phyloP scores from a whole-genome alignment of 2,888 invertebrate genomes.

The Drosophila quinaria region DNA sequence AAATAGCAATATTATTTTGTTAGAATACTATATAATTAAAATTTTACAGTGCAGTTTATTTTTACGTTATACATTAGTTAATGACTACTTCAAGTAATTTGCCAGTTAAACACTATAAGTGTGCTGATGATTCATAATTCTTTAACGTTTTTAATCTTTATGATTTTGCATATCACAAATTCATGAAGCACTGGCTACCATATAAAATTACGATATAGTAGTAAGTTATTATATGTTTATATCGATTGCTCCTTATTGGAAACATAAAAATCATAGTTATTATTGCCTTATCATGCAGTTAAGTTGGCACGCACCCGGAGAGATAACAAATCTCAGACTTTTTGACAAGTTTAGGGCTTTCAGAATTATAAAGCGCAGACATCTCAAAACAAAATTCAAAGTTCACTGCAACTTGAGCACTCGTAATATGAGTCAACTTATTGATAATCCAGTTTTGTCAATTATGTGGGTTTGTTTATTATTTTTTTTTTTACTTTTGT shows the following conservation, averaged over 20 bases:
- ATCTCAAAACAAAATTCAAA: constrained; percentile 28
- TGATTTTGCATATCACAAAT: constrained; percentile 1
- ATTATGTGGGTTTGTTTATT: neutral
- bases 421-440: constrained; percentile 26
- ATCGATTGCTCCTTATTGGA: constrained; percentile 38
- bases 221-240: constrained; percentile 46
- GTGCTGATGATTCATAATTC: constrained; percentile 36
- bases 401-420: constrained; percentile 9
- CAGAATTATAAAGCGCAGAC: constrained; percentile 17
- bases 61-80: neutral
- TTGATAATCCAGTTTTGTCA: constrained; percentile 6
- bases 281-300: constrained; percentile 27
- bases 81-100: constrained; percentile 5
- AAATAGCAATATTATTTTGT: neutral
- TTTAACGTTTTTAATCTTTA: constrained; percentile 28
- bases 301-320: constrained; percentile 7
- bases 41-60: neutral
- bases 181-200: constrained; percentile 5
- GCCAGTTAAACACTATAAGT: constrained; percentile 3
- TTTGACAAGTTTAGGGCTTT: constrained; percentile 6
- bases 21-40: neutral
- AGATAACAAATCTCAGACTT: constrained; percentile 29
- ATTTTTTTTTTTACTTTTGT: neutral
- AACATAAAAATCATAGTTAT: constrained; percentile 48
- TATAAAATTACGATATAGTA: constrained; percentile 44